Conservation (phyloP, 2,797 vertebrate species). For the Acipenser oxyrinchus region DNA sequence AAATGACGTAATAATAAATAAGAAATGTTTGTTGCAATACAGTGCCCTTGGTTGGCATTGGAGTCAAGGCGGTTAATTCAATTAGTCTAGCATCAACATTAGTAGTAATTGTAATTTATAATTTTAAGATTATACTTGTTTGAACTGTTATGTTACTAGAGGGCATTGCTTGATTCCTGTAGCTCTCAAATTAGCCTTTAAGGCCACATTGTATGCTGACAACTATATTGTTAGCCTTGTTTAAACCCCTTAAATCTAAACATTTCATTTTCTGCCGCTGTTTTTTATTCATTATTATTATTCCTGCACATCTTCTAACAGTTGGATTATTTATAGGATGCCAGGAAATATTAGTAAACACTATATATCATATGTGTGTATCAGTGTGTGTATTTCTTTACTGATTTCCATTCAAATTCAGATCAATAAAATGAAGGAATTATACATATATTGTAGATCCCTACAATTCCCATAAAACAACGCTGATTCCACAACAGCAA, state of each 20-base stretch:
- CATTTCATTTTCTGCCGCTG: neutral
- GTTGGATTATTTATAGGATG: constrained; percentile 1
- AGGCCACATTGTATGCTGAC: neutral
- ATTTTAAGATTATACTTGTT: neutral
- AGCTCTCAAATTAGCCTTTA: neutral
- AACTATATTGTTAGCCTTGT: neutral
- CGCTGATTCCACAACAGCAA: no score
- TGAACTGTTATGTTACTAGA: neutral
- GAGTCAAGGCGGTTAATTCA: no score
- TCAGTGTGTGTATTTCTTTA: no score
- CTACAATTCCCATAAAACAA: no score
- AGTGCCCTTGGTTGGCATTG: no score
- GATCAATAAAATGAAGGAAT: no score
- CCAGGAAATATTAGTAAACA: neutral
- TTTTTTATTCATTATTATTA: neutral
- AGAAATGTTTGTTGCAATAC: no score
- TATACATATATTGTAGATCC: no score
- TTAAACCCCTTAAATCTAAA: neutral
- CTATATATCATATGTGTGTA: neutral
- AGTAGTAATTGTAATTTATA: neutral
- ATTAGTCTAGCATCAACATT: no score
- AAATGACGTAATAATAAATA: no score
- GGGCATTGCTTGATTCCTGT: neutral
- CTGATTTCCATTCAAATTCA: no score
- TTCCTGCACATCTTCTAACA: neutral